Base-by-base conservation (phyloP, 2,888 invertebrate genomes). In the Lypha dubia region DNA sequence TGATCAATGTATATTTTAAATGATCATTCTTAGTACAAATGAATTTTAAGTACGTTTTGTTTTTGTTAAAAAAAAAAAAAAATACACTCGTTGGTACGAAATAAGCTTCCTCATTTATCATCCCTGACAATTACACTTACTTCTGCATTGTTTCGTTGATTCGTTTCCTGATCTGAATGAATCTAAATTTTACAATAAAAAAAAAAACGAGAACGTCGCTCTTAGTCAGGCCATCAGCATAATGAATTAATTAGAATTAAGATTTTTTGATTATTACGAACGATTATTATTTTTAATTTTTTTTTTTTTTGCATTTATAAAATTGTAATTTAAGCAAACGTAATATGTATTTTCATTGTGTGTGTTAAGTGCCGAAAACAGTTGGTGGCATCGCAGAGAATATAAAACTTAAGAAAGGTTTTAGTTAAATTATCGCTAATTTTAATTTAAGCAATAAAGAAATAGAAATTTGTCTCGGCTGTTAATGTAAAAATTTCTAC, bases 181-280 rank as follows among this genome's bases (percentile, higher is more conserved):
- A 46, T 68, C 60, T 68, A 24, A 65, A 32, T 35, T 51, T n/a
- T 77, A 74, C 53, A 62, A 46, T 28, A 38, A 68, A 35, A 65
- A 62, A 32, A 49, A 24, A 63, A 65, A 24, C 44, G 7, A 41
- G n/a, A 51, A 53, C 28, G 9, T 70, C 65, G n/a, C n/a, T n/a
- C n/a, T 76, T 46, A 67, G 46, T 77, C 60, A 73, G 77, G 68
- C 81, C 67, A 80, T 70, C 79, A 73, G 76, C 71, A 80, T 80
- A 84, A 84, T 84, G 76, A 80, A 77, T 84, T 84, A 76, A 73
- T 84, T 73, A 73, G 67, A 76, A 60, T 67, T 58, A 35, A n/a
- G n/a, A n/a, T 38, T 38, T 38, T 38, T 38, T 38, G 1, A 3
- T 38, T 6, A 9, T 38, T 38, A 1, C n/a, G n/a, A n/a, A 28